A percentile compares a stretch with the other conserved stretches of the same genome.
Conservation (phyloP, 2,888 invertebrate species). For the Troides helena region DNA sequence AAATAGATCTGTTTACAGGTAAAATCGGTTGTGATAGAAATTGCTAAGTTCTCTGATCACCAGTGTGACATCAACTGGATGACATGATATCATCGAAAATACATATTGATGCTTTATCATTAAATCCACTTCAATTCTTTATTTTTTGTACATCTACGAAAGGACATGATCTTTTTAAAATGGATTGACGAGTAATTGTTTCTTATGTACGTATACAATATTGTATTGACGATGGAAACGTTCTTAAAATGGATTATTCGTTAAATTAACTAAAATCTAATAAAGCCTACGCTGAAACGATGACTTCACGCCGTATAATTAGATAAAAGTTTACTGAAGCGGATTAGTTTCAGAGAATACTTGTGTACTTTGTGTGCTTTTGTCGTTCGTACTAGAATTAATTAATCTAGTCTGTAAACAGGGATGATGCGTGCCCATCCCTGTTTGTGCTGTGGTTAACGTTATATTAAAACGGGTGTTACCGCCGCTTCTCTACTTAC, state of each 20-base stretch:
- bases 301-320: slow-evolving; percentile 8
- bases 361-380: slow-evolving; percentile 40
- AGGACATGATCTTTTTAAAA: too few relatives aligned
- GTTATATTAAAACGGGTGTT: neutral
- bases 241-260: neutral
- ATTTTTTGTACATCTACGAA: too few relatives aligned
- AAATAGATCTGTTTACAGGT: too few relatives aligned
- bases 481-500: neutral
- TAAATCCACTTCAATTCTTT: too few relatives aligned
- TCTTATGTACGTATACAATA: neutral
- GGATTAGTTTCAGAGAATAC: slow-evolving; percentile 31
- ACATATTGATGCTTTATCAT: too few relatives aligned
- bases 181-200: neutral
- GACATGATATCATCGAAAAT: too few relatives aligned
- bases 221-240: neutral
- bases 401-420: slow-evolving; percentile 67
- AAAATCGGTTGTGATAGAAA: too few relatives aligned
- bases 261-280: slow-evolving; percentile 1
- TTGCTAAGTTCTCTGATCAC: too few relatives aligned
- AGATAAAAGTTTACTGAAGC: slow-evolving; percentile 18
- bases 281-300: neutral
- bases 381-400: slow-evolving; percentile 57
- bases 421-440: slow-evolving; percentile 56
- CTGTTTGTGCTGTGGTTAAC: slow-evolving; percentile 58
- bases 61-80: too few relatives aligned